Evolutionary conservation across 1,140 invertebrate species (phyloP).

Genomic region (Drosophila littoralis): DNA sequence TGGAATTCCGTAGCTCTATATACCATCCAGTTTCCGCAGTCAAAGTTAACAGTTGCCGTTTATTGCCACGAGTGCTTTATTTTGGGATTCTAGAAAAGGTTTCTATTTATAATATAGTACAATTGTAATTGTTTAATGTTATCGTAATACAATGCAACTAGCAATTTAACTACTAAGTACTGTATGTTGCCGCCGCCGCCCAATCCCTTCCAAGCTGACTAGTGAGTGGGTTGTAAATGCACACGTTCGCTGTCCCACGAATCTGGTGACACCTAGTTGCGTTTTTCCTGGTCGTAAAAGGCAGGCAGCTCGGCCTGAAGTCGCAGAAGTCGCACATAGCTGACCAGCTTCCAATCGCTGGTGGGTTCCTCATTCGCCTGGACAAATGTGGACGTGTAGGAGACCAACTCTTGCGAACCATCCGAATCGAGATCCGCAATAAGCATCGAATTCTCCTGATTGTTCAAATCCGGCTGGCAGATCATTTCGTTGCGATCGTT

Average conservation of each 20-base stretch:
- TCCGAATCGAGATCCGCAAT: constrained; percentile 90
- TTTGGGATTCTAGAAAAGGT: constrained; percentile 58
- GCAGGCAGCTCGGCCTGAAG: constrained; percentile 89
- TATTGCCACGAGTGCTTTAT: constrained; percentile 35
- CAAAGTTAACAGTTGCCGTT: not conserved
- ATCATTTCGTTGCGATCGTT: constrained; percentile 85
- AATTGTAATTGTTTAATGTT: constrained; percentile 36
- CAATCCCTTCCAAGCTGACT: not conserved
- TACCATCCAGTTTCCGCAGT: no score
- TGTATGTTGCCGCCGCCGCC: not conserved
- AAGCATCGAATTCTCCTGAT: constrained; percentile 88
- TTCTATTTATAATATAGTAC: constrained; percentile 69
- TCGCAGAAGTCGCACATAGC: constrained; percentile 87
- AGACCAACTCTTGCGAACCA: constrained; percentile 90
- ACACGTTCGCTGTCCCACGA: not conserved
- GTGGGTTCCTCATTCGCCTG: constrained; percentile 83
- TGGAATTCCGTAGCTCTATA: no score
- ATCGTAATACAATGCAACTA: constrained; percentile 58
- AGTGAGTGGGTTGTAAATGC: constrained; percentile 51
- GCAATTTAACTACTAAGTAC: constrained; percentile 56
- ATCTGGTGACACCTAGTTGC: constrained; percentile 52
- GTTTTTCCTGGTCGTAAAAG: constrained; percentile 85
- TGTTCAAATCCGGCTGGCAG: constrained; percentile 90
- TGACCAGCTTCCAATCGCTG: constrained; percentile 86
- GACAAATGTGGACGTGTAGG: constrained; percentile 88